Evolutionary conservation across 2,113 vertebrate genomes (phyloP), one percentile per base, ranked within the genome.

Genomic region (Hemichromis elongatus): DNA sequence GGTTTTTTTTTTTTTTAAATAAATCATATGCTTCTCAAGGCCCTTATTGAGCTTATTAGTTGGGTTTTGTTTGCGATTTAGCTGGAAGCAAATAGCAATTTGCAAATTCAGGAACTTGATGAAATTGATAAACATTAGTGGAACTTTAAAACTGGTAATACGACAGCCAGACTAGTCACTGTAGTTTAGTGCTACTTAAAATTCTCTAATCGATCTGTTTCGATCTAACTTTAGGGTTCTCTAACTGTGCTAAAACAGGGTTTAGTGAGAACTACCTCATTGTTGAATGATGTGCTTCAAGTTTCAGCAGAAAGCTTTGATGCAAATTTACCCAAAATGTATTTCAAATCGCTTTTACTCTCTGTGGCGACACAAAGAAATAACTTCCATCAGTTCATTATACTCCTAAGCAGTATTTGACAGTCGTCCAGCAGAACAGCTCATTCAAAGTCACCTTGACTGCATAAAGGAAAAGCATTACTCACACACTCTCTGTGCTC

Each of bases 371-470:
- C 42, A 11, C 5, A 21, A 35, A 59, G 28, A 37, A 55, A 57
- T 45, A 19, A 26, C 50, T 70, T 87, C 77, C 18, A 26, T 84
- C 80, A 63, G 80, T 21, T 3, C 16, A 24, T 70, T 40, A 14
- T 54, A 66, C 77, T 78, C 70, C 47, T 30, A 37, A 26, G 33
- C 77, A 42, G 56, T 47, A 28, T 40, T 75, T 77, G 24, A 53
- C 59, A 66, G 63, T 1, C 45, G 47, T 81, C 79, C 83, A 40
- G 81, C 81, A 56, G 42, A 77, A 53, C 68, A 57, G 63, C 52
- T 86, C 53, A 33, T 77, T 90, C 83, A 87, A 86, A 85, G 90
- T 94, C 88, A 92, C 93, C 90, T 87, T 90, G 79, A 77, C 40
- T 9, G 84, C n/a, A 61, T 79, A 77, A 73, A 85, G 50, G 21